Base-by-base conservation (phyloP, 2,888 invertebrate genomes). In the Elmis aenea region DNA sequence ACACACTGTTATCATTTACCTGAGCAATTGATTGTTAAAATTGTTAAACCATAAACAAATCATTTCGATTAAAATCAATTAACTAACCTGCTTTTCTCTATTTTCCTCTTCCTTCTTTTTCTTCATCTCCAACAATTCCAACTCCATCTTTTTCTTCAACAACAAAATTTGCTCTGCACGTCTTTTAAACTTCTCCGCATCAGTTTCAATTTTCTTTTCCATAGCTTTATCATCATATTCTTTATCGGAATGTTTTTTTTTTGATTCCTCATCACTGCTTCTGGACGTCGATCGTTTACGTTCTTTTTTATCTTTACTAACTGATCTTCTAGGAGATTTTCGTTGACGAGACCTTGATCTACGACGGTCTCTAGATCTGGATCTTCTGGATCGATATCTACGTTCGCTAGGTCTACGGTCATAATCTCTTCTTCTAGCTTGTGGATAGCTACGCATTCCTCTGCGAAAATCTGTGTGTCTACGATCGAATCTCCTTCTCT, bases 101-200 rank as follows among this genome's bases (percentile, higher is more conserved):
- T 62, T 58, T 45, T 64, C 58, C 42, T 76, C 76, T 1, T 70
- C 73, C 24, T 74, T 72, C 36, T 72, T 71, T 48, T 73, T 75
- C 45, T 75, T 74, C 50, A 73, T 69, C 49, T 74, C 76, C 29
- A 75, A 68, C 22, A 73, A 68, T 46, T 75, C 74, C 44, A 73
- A 61, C 38, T 77, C 76, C 70, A 78, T 77, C 48, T 79, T 77
- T 50, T 77, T 76, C 48, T 76, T 75, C 24, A 77, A 58, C 45
- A 75, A 57, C 43, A 73, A 55, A 10, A 74, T 58, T 13, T 75
- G 72, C 51, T 73, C 73, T 0, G 68, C 71, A 1, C 72, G 62
- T 45, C 54, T 31, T 33, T 57, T 58, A 27, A 58, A 55, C 25
- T 59, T 57, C 35, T 67, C 66, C 0, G 62, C 59, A 9, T 64